Conservation (phyloP, 2,113 vertebrate genomes). For the human (Homo sapiens) region GRCh38 chr7:103683501-103684000, state of each 20-base stretch:
- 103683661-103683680: not conserved
- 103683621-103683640: not conserved
- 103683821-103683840: not conserved
- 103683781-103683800: not conserved
- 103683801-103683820: not conserved
- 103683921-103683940: not conserved
- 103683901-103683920: not conserved
- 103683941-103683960: not conserved
- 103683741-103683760: not conserved
- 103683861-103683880: not conserved
- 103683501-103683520: not conserved
- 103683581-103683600: not conserved
- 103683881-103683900: not conserved
- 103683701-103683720: not conserved
- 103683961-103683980: not conserved
- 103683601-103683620: not conserved
- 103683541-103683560: not conserved
- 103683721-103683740: not conserved
- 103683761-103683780: not conserved
- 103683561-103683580: not conserved
- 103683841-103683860: not conserved
- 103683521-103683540: not conserved
- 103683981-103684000: not conserved
- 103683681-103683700: not conserved
- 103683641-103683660: not conserved